These are phyloP conservation scores for Melopsittacus undulatus DNA, from an alignment of 2,797 vertebrate species.

Conservation along the genomic window DNA sequence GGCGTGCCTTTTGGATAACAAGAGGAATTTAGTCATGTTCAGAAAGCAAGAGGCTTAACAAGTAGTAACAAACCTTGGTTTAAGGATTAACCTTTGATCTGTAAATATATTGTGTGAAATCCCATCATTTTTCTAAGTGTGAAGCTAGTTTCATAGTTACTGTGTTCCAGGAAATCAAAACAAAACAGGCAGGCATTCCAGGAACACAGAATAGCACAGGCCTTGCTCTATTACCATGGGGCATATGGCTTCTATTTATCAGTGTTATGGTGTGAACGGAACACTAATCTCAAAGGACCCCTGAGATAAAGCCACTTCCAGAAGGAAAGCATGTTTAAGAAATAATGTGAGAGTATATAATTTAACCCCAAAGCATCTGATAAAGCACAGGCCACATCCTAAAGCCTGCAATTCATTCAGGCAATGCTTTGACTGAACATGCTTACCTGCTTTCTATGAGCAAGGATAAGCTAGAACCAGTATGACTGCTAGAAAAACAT, in stretches of 20 bases:
- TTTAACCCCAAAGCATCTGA: neutral
- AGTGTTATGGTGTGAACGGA: accelerated
- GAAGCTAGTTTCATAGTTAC: neutral
- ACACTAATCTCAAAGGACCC: neutral
- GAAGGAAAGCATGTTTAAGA: neutral
- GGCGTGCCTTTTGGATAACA: neutral
- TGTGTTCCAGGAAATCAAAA: neutral
- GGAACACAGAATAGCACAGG: neutral
- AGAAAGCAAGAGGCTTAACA: constrained; percentile 9
- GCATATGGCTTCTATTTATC: neutral
- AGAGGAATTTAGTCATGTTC: neutral
- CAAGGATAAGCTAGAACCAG: neutral
- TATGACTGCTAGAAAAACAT: neutral
- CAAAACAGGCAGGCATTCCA: neutral
- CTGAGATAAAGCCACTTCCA: neutral
- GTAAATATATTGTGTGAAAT: neutral
- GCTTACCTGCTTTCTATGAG: neutral
- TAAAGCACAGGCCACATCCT: neutral
- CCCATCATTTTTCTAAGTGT: neutral
- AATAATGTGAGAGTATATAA: neutral
- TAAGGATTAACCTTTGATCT: neutral
- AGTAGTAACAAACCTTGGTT: neutral
- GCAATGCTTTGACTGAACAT: neutral
- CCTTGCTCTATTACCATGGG: neutral
- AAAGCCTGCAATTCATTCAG: neutral